Evolutionary conservation across 37 sponge, comb jelly and placozoan genomes (phyloP).

Genomic region (Mnemiopsis leidyi): DNA sequence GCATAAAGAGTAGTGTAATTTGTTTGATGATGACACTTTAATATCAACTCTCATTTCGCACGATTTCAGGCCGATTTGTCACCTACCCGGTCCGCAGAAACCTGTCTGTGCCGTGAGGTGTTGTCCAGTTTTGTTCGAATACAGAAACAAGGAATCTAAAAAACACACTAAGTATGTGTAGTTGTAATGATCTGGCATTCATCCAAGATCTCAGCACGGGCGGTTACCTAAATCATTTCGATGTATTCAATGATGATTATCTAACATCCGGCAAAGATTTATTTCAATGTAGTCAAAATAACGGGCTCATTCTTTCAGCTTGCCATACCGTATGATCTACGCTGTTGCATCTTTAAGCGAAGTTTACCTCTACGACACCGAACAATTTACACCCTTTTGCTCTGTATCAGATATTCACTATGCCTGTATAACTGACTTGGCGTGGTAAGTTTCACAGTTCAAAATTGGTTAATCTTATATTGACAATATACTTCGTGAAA

Average conservation of each 20-base stretch:
- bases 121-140: conserved; percentile 82
- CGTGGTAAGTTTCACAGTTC: conserved; percentile 96
- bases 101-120: conserved; percentile 79
- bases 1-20: no score
- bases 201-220: no score
- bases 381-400: conserved; percentile 80
- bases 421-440: conserved; percentile 85
- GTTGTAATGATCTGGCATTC: no score
- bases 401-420: conserved; percentile 88
- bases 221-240: no score
- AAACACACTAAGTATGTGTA: neutral
- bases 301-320: conserved; percentile 66
- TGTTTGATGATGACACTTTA: no score
- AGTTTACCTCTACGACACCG: conserved; percentile 90
- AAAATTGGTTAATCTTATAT: no score
- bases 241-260: no score
- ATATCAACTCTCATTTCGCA: no score
- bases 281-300: neutral
- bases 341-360: conserved; percentile 87
- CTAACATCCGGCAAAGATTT: no score
- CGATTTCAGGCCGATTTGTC: conserved; percentile 76
- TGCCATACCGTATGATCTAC: conserved; percentile 92
- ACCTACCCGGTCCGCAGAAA: conserved; percentile 83
- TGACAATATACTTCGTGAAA: no score
- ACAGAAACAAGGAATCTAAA: conserved; percentile 55